phyloP scores from a whole-genome alignment of 2,113 vertebrate genomes.

The Gila orcuttii region DNA sequence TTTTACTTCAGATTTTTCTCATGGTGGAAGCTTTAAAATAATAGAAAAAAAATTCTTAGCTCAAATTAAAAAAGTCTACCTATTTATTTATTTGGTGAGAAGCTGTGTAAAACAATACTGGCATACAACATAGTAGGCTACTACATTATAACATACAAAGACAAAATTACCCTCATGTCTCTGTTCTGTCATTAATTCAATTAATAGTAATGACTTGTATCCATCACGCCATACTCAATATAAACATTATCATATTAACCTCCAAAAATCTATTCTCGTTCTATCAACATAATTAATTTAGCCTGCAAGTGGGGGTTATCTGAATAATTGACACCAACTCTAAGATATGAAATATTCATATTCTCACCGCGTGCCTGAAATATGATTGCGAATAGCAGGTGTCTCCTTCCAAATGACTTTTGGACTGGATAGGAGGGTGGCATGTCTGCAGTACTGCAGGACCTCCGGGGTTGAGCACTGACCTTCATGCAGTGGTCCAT shows the following conservation, averaged over 20 bases:
- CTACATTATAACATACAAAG: constrained; percentile 37
- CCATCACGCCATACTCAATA: constrained; percentile 71
- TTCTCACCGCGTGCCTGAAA: constrained; percentile 53
- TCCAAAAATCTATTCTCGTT: constrained; percentile 67
- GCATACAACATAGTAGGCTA: constrained; percentile 17
- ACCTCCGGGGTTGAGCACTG: constrained; percentile 53
- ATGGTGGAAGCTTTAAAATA: too few relatives aligned
- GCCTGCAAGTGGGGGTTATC: constrained; percentile 68
- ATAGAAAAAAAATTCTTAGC: too few relatives aligned
- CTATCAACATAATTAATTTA: constrained; percentile 77
- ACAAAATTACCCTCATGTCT: constrained; percentile 63
- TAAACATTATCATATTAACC: constrained; percentile 78
- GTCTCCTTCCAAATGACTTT: constrained; percentile 40
- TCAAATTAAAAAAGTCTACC: too few relatives aligned
- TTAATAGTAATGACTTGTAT: constrained; percentile 74
- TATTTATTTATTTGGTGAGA: not conserved
- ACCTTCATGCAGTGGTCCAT: constrained; percentile 61
- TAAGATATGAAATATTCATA: constrained; percentile 76
- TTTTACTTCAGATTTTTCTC: too few relatives aligned
- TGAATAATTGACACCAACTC: constrained; percentile 75
- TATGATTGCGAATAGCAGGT: constrained; percentile 39
- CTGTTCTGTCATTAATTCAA: constrained; percentile 71
- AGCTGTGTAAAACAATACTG: constrained; percentile 13
- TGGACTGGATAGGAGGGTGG: constrained; percentile 29
- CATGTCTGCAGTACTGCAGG: constrained; percentile 20